phyloP scores from a whole-genome alignment of 2,113 vertebrate species.

The Chaetops frenatus region DNA sequence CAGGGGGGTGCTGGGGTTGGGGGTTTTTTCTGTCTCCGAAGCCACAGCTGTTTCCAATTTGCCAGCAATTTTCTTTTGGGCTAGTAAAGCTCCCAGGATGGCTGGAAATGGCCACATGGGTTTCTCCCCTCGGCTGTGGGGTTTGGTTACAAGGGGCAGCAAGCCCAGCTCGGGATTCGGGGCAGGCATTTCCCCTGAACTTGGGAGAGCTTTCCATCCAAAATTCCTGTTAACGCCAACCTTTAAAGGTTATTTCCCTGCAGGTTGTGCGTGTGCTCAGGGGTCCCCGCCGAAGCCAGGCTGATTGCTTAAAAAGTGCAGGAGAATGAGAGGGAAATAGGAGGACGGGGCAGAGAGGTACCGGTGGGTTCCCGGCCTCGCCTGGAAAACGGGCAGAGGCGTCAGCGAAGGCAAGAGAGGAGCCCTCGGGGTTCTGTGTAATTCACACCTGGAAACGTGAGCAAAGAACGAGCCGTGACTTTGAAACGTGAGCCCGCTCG shows the following conservation, averaged over 20 bases:
- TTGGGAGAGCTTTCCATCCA: not conserved
- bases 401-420: not conserved
- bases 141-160: conserved; percentile 31
- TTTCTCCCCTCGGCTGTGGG: not conserved
- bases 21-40: not conserved
- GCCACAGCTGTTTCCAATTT: conserved; percentile 69
- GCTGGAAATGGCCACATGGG: conserved; percentile 60
- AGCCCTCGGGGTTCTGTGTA: not conserved
- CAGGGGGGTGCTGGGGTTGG: not conserved
- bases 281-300: not conserved
- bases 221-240: not conserved
- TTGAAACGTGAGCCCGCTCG: conserved; percentile 16
- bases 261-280: not conserved
- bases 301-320: not conserved
- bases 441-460: conserved; percentile 41
- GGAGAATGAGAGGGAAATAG: rapidly evolving
- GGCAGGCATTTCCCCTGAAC: not conserved
- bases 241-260: not conserved
- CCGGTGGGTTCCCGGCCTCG: not conserved
- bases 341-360: not conserved
- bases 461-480: conserved; percentile 25
- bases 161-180: not conserved
- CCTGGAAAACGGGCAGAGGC: not conserved
- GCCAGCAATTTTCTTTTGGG: conserved; percentile 72
- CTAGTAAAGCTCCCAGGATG: conserved; percentile 66